Evolutionary conservation across 2,888 invertebrate species (phyloP).

Genomic region (Acronicta aceris): DNA sequence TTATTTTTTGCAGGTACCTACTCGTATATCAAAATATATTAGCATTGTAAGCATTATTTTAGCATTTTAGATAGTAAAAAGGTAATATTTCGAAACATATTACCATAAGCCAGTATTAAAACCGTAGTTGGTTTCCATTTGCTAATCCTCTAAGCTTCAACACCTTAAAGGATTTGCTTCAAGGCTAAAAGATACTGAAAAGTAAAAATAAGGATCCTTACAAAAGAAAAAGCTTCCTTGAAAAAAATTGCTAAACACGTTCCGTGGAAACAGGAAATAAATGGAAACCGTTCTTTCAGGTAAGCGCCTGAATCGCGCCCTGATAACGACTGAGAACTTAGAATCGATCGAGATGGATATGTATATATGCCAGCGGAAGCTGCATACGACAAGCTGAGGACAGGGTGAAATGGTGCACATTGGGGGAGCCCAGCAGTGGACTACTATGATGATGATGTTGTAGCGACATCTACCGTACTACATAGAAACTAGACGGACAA

Average conservation of each 20-base stretch:
- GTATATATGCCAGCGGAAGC: too few species aligned
- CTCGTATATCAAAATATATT: too few species aligned
- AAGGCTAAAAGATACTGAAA: constrained; percentile 33
- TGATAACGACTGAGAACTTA: constrained; percentile 53
- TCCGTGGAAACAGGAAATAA: constrained; percentile 61
- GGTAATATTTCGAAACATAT: constrained; percentile 13
- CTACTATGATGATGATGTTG: too few species aligned
- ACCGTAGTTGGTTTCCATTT: constrained; percentile 27
- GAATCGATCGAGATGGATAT: constrained; percentile 33
- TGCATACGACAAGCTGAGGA: too few species aligned
- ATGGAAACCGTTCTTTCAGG: constrained; percentile 64
- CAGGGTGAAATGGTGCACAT: too few species aligned
- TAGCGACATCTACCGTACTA: too few species aligned
- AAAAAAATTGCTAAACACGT: constrained; percentile 62
- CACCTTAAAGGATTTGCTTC: constrained; percentile 32
- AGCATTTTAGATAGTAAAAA: constrained; percentile 20
- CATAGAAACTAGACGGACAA: too few species aligned
- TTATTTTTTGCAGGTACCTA: too few species aligned
- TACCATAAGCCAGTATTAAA: constrained; percentile 20
- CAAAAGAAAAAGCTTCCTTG: constrained; percentile 54
- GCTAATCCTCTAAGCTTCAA: constrained; percentile 50
- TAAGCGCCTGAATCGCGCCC: constrained; percentile 55
- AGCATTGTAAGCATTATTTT: too few species aligned
- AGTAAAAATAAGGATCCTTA: constrained; percentile 35
- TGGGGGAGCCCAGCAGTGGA: too few species aligned